Conservation (phyloP, 1,140 invertebrate genomes). For the Potamilus streckersoni region DNA sequence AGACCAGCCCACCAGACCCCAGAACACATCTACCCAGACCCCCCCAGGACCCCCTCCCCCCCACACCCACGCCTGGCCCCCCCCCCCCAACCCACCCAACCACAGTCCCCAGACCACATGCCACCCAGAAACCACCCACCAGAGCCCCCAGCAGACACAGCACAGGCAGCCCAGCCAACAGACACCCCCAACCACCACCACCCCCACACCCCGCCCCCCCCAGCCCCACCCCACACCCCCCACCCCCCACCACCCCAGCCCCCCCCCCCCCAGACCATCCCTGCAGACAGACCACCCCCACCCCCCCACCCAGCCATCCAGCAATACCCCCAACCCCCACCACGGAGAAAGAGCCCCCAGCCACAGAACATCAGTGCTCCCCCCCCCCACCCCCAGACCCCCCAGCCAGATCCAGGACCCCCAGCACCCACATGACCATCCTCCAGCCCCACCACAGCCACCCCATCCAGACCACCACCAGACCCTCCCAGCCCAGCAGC, state of each 20-base stretch:
- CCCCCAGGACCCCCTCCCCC: not conserved
- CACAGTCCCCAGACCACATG: not conserved
- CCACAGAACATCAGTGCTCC: not conserved
- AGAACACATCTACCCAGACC: not conserved
- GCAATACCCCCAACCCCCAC: not conserved
- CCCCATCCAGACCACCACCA: not conserved
- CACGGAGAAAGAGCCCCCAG: not conserved
- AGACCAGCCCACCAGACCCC: not conserved
- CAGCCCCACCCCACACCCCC: too few species aligned
- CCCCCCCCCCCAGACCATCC: too few species aligned
- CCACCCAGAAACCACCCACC: not conserved
- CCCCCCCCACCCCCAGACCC: not conserved
- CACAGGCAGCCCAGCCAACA: not conserved
- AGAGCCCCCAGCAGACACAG: not conserved
- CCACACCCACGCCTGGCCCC: not conserved
- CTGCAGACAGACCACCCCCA: not conserved
- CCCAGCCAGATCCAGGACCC: not conserved
- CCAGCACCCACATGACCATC: not conserved
- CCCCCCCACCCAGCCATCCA: too few species aligned
- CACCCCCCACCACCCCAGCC: not conserved
- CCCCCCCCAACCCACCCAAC: not conserved
- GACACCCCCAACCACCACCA: not conserved
- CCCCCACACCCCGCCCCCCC: not conserved
- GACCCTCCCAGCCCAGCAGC: not conserved
- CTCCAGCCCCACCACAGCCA: not conserved